phyloP scores from a whole-genome alignment of 2,888 invertebrate species.

The Cantharis lateralis region DNA sequence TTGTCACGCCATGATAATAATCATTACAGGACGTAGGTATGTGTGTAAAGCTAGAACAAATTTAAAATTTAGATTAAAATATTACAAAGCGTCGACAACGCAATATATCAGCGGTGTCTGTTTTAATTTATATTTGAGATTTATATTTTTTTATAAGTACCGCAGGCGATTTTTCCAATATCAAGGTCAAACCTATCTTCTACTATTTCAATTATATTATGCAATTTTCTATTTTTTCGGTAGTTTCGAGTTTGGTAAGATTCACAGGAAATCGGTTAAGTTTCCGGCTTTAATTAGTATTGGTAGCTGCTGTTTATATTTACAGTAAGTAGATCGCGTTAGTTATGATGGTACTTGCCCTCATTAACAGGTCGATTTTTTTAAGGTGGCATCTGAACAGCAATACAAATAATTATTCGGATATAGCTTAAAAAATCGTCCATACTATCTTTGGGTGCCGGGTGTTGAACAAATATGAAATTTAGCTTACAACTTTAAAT shows the following conservation, averaged over 20 bases:
- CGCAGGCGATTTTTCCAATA: not conserved
- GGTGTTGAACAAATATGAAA: not conserved
- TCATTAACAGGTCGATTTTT: not conserved
- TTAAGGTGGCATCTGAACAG: not conserved
- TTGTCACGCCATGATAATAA: not conserved
- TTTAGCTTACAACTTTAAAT: not conserved
- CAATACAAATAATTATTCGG: too few species aligned
- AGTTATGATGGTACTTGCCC: not conserved
- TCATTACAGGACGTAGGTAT: not conserved
- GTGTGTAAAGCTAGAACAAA: not conserved
- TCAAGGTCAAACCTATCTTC: not conserved
- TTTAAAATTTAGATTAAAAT: not conserved
- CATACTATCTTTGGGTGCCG: not conserved
- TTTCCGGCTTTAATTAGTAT: too few species aligned
- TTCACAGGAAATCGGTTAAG: too few species aligned
- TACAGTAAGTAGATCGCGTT: not conserved
- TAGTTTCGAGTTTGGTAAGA: too few species aligned
- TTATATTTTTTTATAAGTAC: not conserved
- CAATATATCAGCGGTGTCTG: not conserved
- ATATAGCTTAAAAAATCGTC: too few species aligned
- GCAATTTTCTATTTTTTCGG: too few species aligned
- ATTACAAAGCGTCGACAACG: not conserved
- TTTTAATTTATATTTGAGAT: not conserved
- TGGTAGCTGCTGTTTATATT: too few species aligned
- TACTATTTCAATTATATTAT: too few species aligned